Evolutionary conservation across 2,113 vertebrate genomes (phyloP).

Genomic region (Poeciliopsis turrubarensis): DNA sequence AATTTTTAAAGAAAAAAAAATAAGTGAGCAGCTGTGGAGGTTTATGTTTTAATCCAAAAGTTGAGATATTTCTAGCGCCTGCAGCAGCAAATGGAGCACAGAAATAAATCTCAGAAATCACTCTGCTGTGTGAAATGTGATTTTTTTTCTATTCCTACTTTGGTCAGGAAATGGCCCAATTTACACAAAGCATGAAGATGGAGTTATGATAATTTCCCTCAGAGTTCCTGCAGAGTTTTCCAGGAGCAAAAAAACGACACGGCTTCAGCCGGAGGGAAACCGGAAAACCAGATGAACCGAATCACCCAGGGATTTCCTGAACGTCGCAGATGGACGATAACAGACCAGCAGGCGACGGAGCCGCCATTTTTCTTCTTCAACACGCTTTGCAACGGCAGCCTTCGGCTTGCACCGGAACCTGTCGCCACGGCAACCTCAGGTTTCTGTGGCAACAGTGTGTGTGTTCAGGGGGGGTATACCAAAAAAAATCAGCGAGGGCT

Average conservation of each 20-base stretch:
- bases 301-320: slow-evolving; percentile 19
- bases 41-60: background rate
- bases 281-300: background rate
- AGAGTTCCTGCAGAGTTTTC: slow-evolving; percentile 7
- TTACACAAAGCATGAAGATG: background rate
- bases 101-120: background rate
- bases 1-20: background rate
- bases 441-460: slow-evolving; percentile 74
- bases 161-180: background rate
- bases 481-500: slow-evolving; percentile 69
- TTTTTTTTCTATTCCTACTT: background rate
- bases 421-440: slow-evolving; percentile 71
- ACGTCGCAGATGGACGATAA: background rate
- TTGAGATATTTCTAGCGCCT: background rate
- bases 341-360: background rate
- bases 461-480: slow-evolving; percentile 39
- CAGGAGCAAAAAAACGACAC: background rate
- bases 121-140: background rate
- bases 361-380: background rate
- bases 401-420: slow-evolving; percentile 68
- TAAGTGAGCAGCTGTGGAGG: background rate
- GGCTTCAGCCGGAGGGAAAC: background rate
- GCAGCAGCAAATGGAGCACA: background rate
- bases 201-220: background rate
- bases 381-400: slow-evolving; percentile 8